Base-by-base conservation (phyloP, 2,113 vertebrate species). In the Aldabrachelys gigantea region DNA sequence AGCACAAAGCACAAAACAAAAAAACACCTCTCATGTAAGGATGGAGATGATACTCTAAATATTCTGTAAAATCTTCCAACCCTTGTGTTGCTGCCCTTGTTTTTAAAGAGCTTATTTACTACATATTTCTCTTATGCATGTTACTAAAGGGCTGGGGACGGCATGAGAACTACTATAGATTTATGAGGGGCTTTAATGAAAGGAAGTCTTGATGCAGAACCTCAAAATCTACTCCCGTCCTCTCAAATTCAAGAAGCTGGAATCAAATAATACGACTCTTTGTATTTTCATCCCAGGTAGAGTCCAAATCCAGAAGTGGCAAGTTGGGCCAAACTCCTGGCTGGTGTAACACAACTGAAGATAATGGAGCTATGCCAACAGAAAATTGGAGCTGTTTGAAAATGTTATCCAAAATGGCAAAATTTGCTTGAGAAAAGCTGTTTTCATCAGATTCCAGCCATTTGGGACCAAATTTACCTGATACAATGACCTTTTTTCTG, bases 361-460 rank as follows among this genome's bases (percentile, higher is more conserved):
- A 19, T 1, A 91, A 12, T 14, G 9, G 27, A 85, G 89, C 3
- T 87, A 53, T 19, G 16, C 53, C 38, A 59, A 19, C 12, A 41
- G n/a, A 62, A 72, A 4, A 19, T 80, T 54, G 4, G 0, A 0
- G 87, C 89, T 1, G 12, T 78, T 44, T 6, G 44, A 44, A 80
- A 82, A 79, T 4, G 12, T 0, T 1, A 17, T 1, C 2, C 35
- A 56, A 62, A 78, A 78, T 3, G 14, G 52, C 1, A 35, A 6
- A 41, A 19, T 38, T 86, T 6, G 2, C 50, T 76, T 82, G 41
- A 84, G 90, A 87, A 79, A 44, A 85, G 12, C 3, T 25, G 1
- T 27, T 27, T 85, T 90, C 65, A 52, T 41, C 88, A 91, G n/a
- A 57, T 47, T 27, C 38, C 11, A 25, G 47, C 29, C 31, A 5